phyloP scores from a whole-genome alignment of 1,140 invertebrate genomes.

The Steinernema khuongi region DNA sequence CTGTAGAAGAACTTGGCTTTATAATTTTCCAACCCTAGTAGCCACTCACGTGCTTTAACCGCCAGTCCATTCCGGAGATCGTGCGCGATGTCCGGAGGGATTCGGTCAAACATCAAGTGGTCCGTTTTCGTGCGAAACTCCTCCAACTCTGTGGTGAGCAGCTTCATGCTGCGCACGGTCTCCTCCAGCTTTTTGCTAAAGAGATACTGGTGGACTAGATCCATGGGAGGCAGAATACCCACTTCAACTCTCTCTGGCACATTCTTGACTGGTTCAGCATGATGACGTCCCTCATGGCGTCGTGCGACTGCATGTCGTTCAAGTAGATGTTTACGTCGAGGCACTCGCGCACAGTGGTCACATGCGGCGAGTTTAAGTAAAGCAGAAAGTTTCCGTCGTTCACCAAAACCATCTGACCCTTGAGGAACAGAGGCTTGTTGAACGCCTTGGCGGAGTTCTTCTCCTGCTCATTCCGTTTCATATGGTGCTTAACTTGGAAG shows the following conservation, averaged over 20 bases:
- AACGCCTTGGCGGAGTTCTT: conserved; percentile 29
- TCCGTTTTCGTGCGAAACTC: conserved; percentile 30
- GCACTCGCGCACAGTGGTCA: conserved; percentile 37
- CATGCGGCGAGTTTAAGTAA: conserved; percentile 35
- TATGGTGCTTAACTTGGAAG: conserved; percentile 35
- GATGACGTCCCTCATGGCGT: conserved; percentile 35
- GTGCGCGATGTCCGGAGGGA: conserved; percentile 26
- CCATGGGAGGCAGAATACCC: neutral
- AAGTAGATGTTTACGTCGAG: conserved; percentile 37
- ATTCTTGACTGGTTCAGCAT: conserved; percentile 40
- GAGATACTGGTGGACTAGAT: neutral
- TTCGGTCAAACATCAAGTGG: conserved; percentile 27
- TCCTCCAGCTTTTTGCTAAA: conserved; percentile 40
- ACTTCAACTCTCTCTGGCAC: conserved; percentile 40
- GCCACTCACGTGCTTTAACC: conserved; percentile 30
- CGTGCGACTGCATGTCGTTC: conserved; percentile 39
- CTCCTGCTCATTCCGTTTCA: conserved; percentile 30
- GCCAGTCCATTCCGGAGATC: conserved; percentile 23
- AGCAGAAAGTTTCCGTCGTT: conserved; percentile 38
- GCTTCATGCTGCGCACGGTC: conserved; percentile 32
- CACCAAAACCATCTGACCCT: conserved; percentile 37
- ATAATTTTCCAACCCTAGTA: neutral
- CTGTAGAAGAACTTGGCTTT: conserved; percentile 21
- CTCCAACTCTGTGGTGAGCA: conserved; percentile 30
- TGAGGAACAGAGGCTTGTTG: conserved; percentile 32